Base-by-base conservation (phyloP, 1,140 invertebrate species). In the Penaeus japonicus region DNA sequence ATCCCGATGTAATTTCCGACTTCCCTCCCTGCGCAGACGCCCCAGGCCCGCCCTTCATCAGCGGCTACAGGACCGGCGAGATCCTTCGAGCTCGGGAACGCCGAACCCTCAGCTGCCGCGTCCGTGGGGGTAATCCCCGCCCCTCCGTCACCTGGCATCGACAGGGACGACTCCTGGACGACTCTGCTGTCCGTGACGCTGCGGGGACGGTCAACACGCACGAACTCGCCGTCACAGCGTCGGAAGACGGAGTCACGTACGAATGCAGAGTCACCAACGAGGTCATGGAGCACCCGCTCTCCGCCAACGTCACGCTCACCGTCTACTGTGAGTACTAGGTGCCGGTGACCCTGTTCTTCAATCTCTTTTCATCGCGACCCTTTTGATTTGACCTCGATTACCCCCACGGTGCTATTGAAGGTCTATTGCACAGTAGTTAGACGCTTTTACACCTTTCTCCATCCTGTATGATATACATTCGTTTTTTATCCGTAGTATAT, bases 91-190 rank as follows among this genome's bases (percentile, higher is more conserved):
- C 96, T 54, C 97, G 97, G 2, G 97, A 98, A 92, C 96, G 95
- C 55, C 94, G 99, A 7, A 97, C 96, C 90, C 94, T 99, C 89
- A 95, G 96, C 79, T 99, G 98, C 93, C 94, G 96, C 90, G 98
- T 97, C 80, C 94, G 96, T 27, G 98, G 98, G 70, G 98, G 98
- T 22, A 99, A 99, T 94, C 98, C 98, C 32, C 96, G 97, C 22
- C 97, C 98, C 5, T 96, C 97, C 92, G 95, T 99, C 7, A 95
- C 97, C 87, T 99, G 98, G 98, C 98, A 96, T 93, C 96, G 96
- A 92, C 98, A 98, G 92, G 95, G 95, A n/a, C 95, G 96, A 89
- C 95, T 96, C 91, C 95, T 97, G 86, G 94, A 95, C 84, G 96
- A 95, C 93, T 94, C 95, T 32, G 97, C 97, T 92, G 95, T 95